phyloP scores from a whole-genome alignment of 2,797 vertebrate genomes.

The Varecia variegata region DNA sequence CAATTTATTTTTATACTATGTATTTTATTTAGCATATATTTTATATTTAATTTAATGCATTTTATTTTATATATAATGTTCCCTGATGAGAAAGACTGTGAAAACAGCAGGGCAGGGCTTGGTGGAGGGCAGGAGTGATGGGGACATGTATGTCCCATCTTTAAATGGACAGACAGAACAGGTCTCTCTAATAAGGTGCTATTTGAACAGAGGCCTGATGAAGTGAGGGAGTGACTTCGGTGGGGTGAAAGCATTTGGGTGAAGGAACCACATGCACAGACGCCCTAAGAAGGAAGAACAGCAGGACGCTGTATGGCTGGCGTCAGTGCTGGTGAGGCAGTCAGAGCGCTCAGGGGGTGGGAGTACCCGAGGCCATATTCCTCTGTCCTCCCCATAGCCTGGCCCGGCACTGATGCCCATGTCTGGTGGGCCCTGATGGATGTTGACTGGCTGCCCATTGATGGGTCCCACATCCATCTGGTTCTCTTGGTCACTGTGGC shows the following conservation, averaged over 20 bases:
- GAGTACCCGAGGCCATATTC: background rate
- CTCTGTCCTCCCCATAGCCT: background rate
- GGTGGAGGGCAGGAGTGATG: too few species aligned
- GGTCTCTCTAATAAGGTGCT: background rate
- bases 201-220: background rate
- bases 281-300: background rate
- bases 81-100: background rate
- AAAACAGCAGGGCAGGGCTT: background rate
- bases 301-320: rapidly evolving
- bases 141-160: rapidly evolving
- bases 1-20: background rate
- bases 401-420: background rate
- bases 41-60: background rate
- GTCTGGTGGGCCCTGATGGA: background rate
- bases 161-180: background rate
- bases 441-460: background rate
- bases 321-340: rapidly evolving
- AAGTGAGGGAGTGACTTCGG: background rate
- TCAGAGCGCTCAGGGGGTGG: rapidly evolving
- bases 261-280: background rate
- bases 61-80: background rate
- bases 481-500: background rate
- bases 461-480: background rate
- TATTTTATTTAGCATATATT: background rate
- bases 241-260: background rate